A percentile compares a stretch with the other conserved stretches of the same genome.
phyloP scores from a whole-genome alignment of 2,888 invertebrate genomes.

The Balanococcus diminutus region DNA sequence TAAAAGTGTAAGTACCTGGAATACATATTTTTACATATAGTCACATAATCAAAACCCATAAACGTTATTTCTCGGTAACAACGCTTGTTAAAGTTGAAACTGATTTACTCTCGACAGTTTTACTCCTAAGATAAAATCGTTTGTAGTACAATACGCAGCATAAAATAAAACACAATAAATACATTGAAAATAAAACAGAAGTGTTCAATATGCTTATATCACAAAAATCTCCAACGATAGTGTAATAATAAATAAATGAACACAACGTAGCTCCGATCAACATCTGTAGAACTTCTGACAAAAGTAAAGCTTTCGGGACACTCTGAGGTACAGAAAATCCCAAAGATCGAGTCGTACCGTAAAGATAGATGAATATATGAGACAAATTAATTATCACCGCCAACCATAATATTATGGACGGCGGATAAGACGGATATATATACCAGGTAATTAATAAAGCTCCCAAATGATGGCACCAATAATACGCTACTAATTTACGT shows the following conservation, averaged over 20 bases:
- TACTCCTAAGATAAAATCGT: not conserved
- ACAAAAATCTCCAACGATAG: not conserved
- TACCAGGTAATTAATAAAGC: conserved; percentile 41
- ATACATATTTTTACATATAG: not conserved
- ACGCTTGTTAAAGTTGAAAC: not conserved
- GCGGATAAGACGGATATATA: conserved; percentile 45
- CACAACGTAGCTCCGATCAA: not conserved
- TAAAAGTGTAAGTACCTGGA: not conserved
- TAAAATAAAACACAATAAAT: conserved; percentile 18
- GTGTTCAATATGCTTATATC: not conserved
- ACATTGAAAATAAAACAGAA: not conserved
- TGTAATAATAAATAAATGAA: not conserved
- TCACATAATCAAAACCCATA: not conserved
- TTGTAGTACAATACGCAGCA: not conserved
- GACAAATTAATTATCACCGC: conserved; percentile 16
- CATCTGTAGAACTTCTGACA: conserved; percentile 6
- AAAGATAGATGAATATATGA: conserved; percentile 36
- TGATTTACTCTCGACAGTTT: not conserved
- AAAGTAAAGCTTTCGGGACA: not conserved
- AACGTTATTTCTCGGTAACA: not conserved
- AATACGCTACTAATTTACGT: conserved; percentile 22
- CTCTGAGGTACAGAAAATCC: not conserved
- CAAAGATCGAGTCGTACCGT: not conserved
- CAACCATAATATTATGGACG: conserved; percentile 31
- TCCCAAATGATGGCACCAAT: conserved; percentile 44